phyloP scores from a whole-genome alignment of 2,113 vertebrate genomes.

The Pipra filicauda region DNA sequence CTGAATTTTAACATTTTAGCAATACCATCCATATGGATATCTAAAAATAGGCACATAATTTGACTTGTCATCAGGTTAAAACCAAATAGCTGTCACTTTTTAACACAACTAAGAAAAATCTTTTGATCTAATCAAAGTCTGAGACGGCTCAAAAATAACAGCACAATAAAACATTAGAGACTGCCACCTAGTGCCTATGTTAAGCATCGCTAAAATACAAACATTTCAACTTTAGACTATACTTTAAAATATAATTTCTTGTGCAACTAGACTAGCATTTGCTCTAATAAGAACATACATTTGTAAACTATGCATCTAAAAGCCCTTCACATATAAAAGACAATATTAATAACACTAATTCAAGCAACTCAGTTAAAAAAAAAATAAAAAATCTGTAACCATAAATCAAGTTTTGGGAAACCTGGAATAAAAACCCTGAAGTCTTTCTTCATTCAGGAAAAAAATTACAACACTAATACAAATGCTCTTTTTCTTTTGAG shows the following conservation, averaged over 20 bases:
- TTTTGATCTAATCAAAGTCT: background rate
- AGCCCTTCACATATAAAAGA: background rate
- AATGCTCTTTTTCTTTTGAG: background rate
- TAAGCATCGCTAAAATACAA: background rate
- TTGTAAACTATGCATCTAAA: background rate
- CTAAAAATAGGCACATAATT: background rate
- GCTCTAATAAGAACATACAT: background rate
- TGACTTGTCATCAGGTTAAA: background rate
- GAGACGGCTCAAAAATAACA: background rate
- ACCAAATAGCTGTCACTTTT: background rate
- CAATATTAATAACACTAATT: background rate
- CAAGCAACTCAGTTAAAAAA: background rate
- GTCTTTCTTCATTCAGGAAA: background rate
- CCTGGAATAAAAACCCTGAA: background rate
- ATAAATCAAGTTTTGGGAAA: background rate
- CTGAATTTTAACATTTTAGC: background rate
- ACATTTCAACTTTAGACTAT: background rate
- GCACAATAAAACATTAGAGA: background rate
- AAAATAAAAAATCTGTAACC: background rate
- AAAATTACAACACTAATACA: background rate
- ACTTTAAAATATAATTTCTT: background rate
- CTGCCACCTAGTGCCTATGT: conserved; percentile 56
- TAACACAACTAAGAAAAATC: background rate
- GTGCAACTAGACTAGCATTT: background rate
- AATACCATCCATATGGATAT: background rate